Conservation (phyloP, 2,888 invertebrate species). For the Neria commutata region DNA sequence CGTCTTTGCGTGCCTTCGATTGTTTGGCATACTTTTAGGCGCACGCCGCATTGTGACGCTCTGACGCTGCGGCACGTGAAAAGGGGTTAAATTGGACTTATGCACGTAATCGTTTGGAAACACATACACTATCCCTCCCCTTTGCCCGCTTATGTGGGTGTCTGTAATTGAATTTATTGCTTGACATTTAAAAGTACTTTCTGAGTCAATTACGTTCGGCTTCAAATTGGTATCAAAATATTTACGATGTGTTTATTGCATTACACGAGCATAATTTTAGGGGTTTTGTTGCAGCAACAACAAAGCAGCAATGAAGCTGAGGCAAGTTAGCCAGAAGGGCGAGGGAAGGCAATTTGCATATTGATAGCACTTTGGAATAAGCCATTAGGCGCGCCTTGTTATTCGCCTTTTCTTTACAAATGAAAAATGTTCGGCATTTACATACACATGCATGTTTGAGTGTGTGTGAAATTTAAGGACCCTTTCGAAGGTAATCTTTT, state of each 20-base stretch:
- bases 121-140: slow-evolving; percentile 4
- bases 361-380: slow-evolving; percentile 36
- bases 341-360: slow-evolving; percentile 51
- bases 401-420: too few species aligned
- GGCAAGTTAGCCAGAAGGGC: too few species aligned
- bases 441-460: too few species aligned
- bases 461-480: too few species aligned
- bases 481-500: too few species aligned
- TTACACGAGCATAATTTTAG: slow-evolving; percentile 40
- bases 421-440: too few species aligned
- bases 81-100: slow-evolving; percentile 46
- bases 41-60: slow-evolving; percentile 27
- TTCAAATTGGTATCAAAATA: slow-evolving; percentile 57
- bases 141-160: slow-evolving; percentile 12
- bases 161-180: slow-evolving; percentile 57
- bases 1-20: slow-evolving; percentile 9
- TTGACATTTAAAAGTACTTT: slow-evolving; percentile 57
- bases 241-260: slow-evolving; percentile 55
- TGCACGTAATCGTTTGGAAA: slow-evolving; percentile 30
- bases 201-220: slow-evolving; percentile 55
- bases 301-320: too few species aligned
- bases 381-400: too few species aligned
- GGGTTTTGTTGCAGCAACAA: too few species aligned
- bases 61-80: slow-evolving; percentile 40
- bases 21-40: slow-evolving; percentile 37